Percentiles rank a stretch among this genome's conserved stretches.
phyloP scores from a whole-genome alignment of 1,140 invertebrate species.

The Lanistes nyassanus region DNA sequence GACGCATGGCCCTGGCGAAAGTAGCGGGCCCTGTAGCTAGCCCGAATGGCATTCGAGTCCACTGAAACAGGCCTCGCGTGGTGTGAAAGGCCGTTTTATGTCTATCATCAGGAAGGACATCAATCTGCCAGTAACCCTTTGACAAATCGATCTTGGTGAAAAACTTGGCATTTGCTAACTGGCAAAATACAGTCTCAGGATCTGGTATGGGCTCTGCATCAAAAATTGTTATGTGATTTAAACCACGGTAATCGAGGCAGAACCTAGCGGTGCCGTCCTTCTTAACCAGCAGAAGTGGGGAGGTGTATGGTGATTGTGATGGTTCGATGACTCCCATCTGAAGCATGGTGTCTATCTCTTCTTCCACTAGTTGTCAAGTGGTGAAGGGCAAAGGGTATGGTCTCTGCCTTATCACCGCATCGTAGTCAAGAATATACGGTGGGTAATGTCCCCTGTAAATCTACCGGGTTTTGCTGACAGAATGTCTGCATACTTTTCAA shows the following conservation, averaged over 20 bases:
- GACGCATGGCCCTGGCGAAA: constrained; percentile 36
- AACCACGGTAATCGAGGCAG: constrained; percentile 68
- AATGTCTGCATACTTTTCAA: not conserved
- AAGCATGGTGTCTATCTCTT: constrained; percentile 62
- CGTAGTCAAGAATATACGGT: constrained; percentile 14
- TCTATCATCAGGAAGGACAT: not conserved
- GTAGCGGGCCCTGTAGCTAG: constrained; percentile 33
- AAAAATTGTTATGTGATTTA: constrained; percentile 38
- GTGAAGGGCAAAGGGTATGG: constrained; percentile 60
- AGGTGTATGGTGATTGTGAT: constrained; percentile 67
- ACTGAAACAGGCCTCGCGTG: constrained; percentile 27
- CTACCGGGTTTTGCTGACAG: constrained; percentile 26
- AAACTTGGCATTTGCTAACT: constrained; percentile 6
- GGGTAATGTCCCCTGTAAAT: constrained; percentile 30
- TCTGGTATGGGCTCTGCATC: constrained; percentile 46
- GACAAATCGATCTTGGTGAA: constrained; percentile 29
- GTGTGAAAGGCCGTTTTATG: constrained; percentile 32
- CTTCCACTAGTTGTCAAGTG: constrained; percentile 56
- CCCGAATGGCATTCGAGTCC: constrained; percentile 42
- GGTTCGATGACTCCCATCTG: constrained; percentile 59
- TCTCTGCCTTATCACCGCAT: constrained; percentile 31
- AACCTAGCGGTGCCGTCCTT: constrained; percentile 66
- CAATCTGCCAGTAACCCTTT: constrained; percentile 42
- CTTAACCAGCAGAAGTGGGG: constrained; percentile 70
- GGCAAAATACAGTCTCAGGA: constrained; percentile 35